These are phyloP conservation scores for Piliocolobus tephrosceles DNA, from an alignment of 2,113 vertebrate species.

Conservation along the genomic window DNA sequence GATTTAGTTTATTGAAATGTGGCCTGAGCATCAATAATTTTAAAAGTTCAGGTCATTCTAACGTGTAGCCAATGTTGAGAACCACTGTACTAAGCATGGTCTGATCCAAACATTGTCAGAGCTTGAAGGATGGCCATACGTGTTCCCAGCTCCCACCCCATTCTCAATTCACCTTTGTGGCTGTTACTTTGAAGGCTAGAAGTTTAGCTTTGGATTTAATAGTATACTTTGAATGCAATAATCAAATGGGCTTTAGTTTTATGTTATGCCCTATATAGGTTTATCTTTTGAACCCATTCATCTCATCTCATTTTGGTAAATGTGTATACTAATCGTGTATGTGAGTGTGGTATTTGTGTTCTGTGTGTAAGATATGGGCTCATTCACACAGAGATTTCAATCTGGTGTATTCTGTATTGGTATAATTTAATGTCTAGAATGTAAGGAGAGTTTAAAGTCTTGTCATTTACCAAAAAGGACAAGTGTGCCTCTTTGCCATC, in stretches of 20 bases:
- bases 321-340: conserved; percentile 60
- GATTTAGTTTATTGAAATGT: neutral
- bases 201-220: conserved; percentile 16
- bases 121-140: neutral
- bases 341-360: conserved; percentile 72
- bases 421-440: neutral
- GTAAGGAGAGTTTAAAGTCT: conserved; percentile 21
- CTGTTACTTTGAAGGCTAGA: conserved; percentile 17
- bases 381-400: conserved; percentile 11
- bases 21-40: neutral
- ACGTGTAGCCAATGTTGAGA: neutral
- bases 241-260: conserved; percentile 7
- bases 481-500: neutral
- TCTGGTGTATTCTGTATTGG: conserved; percentile 30
- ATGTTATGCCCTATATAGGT: neutral
- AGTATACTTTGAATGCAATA: neutral
- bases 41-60: neutral
- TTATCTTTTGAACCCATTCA: conserved; percentile 56
- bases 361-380: conserved; percentile 45
- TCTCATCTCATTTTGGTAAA: conserved; percentile 70
- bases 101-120: neutral
- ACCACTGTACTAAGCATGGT: neutral
- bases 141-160: neutral
- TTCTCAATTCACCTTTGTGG: neutral
- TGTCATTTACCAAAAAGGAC: neutral